phyloP scores from a whole-genome alignment of 2,888 invertebrate species.

The Cistogaster globosa region DNA sequence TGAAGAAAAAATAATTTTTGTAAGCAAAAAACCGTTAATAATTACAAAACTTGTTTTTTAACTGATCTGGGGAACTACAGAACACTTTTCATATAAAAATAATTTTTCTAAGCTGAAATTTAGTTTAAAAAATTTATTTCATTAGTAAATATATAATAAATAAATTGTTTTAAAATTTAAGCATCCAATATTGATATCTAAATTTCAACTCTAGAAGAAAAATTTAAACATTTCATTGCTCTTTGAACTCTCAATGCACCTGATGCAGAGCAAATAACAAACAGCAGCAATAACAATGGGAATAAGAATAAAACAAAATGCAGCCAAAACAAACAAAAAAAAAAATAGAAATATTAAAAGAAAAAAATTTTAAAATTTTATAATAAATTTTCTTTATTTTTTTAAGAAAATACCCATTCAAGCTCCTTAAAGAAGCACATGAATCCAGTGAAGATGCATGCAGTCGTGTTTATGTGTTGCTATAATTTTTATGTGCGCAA shows the following conservation, averaged over 20 bases:
- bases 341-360: slow-evolving; percentile 6
- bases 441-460: background rate
- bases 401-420: background rate
- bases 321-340: slow-evolving; percentile 50
- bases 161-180: too few species aligned
- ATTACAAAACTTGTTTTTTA: too few species aligned
- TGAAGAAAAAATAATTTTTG: too few species aligned
- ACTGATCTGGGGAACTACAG: too few species aligned
- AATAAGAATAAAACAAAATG: slow-evolving; percentile 19
- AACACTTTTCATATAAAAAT: too few species aligned
- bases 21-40: too few species aligned
- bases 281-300: slow-evolving; percentile 16
- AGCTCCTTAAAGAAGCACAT: background rate
- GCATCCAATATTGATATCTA: background rate
- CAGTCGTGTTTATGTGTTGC: background rate
- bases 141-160: too few species aligned
- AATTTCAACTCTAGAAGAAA: background rate
- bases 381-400: slow-evolving; percentile 33
- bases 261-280: slow-evolving; percentile 38
- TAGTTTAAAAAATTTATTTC: too few species aligned
- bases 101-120: too few species aligned
- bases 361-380: slow-evolving; percentile 21
- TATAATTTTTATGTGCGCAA: background rate
- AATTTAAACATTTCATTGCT: slow-evolving; percentile 53
- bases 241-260: slow-evolving; percentile 66